Conservation (phyloP, 2,888 invertebrate species). For the Chloroclysta siterata region DNA sequence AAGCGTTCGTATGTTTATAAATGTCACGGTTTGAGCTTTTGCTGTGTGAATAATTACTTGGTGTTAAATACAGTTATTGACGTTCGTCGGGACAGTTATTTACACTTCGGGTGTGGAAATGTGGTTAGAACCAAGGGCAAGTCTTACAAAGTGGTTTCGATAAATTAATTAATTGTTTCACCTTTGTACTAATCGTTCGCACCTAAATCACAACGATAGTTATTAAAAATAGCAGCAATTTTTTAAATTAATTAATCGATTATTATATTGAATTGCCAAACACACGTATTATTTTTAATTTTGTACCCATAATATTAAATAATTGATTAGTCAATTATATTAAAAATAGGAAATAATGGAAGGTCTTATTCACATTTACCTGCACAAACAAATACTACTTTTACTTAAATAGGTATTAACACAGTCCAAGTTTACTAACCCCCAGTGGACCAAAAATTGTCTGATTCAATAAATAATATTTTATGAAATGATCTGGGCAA, state of each 20-base stretch:
- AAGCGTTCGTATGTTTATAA: conserved; percentile 66
- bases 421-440: too few relatives aligned
- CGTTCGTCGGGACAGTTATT: conserved; percentile 32
- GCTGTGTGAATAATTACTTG: conserved; percentile 57
- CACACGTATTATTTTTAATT: not conserved
- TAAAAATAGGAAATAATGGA: too few relatives aligned
- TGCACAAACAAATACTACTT: too few relatives aligned
- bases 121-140: conserved; percentile 20
- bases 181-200: conserved; percentile 11
- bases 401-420: too few relatives aligned
- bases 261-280: conserved; percentile 8
- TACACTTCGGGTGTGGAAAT: conserved; percentile 23
- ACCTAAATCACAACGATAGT: not conserved
- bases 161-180: conserved; percentile 24
- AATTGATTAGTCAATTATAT: too few relatives aligned
- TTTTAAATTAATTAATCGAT: conserved; percentile 16
- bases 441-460: too few relatives aligned
- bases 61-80: conserved; percentile 36
- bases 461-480: too few relatives aligned
- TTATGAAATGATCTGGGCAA: too few relatives aligned
- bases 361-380: too few relatives aligned
- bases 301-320: too few relatives aligned
- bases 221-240: conserved; percentile 16
- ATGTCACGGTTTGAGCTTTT: conserved; percentile 67
- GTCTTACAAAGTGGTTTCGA: conserved; percentile 8